These are phyloP conservation scores for Caradrina clavipalpis DNA, from an alignment of 2,888 invertebrate species.

Conservation along the genomic window DNA sequence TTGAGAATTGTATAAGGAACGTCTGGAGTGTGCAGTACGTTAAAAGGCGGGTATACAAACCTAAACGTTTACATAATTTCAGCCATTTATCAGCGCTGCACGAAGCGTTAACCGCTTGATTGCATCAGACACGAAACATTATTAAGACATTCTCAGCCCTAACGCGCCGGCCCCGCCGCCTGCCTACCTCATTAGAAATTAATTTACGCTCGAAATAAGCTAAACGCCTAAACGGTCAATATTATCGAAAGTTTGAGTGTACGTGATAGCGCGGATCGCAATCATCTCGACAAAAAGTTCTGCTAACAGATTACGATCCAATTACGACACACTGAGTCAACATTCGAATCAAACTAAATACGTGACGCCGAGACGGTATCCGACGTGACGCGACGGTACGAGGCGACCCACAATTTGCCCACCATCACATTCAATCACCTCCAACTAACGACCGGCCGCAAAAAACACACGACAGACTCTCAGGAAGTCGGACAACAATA, in stretches of 20 bases:
- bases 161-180: conserved; percentile 67
- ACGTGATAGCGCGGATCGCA: conserved; percentile 68
- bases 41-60: background rate
- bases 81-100: conserved; percentile 30
- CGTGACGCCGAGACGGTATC: conserved; percentile 66
- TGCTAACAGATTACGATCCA: conserved; percentile 77
- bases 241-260: conserved; percentile 53
- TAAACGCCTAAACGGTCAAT: conserved; percentile 65
- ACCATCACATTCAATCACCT: conserved; percentile 90
- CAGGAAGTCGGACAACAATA: conserved; percentile 89
- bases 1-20: background rate
- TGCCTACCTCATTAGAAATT: conserved; percentile 80
- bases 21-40: background rate
- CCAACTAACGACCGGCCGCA: conserved; percentile 86
- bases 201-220: conserved; percentile 77
- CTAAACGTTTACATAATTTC: conserved; percentile 2
- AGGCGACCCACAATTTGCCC: conserved; percentile 81
- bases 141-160: conserved; percentile 72
- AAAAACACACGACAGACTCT: conserved; percentile 88
- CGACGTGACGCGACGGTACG: conserved; percentile 52
- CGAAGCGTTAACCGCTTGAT: conserved; percentile 61
- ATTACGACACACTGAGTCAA: conserved; percentile 79
- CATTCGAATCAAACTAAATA: conserved; percentile 77
- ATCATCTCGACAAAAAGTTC: conserved; percentile 66
- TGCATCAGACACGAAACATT: conserved; percentile 58